phyloP scores from a whole-genome alignment of 64 coral and sea anemone species.

The Platygyra sinensis region DNA sequence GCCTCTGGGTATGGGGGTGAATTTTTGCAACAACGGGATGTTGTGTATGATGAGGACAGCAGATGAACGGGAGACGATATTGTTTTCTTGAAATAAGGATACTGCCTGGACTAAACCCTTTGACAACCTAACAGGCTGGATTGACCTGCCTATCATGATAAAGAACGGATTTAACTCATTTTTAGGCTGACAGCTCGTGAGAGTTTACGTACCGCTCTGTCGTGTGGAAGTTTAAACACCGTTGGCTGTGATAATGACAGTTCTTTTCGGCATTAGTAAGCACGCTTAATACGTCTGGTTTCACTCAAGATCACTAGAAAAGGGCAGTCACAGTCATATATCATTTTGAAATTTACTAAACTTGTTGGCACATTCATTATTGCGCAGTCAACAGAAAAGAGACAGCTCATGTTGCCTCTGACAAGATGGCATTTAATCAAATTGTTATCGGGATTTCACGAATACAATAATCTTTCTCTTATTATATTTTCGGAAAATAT shows the following conservation, averaged over 20 bases:
- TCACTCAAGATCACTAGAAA: not conserved
- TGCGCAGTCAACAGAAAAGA: too few species aligned
- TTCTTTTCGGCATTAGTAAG: not conserved
- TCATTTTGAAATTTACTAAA: too few species aligned
- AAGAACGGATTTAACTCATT: not conserved
- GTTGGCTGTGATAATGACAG: not conserved
- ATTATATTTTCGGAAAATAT: too few species aligned
- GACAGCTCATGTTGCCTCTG: too few species aligned
- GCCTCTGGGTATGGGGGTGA: conserved; percentile 18
- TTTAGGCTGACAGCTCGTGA: not conserved
- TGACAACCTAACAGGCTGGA: not conserved
- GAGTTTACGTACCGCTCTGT: not conserved
- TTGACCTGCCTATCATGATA: not conserved
- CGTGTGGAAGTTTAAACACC: not conserved
- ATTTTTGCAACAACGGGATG: conserved; percentile 1
- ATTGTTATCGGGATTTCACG: too few species aligned
- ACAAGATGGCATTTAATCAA: too few species aligned
- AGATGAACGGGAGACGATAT: not conserved
- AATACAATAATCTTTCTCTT: too few species aligned
- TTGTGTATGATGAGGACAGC: not conserved
- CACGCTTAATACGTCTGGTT: not conserved
- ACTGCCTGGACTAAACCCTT: not conserved
- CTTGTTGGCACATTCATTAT: too few species aligned
- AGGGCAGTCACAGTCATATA: too few species aligned
- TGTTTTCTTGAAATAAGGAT: not conserved